These are phyloP conservation scores for Amazonetta brasiliensis DNA, from an alignment of 2,797 vertebrate genomes.

Conservation along the genomic window DNA sequence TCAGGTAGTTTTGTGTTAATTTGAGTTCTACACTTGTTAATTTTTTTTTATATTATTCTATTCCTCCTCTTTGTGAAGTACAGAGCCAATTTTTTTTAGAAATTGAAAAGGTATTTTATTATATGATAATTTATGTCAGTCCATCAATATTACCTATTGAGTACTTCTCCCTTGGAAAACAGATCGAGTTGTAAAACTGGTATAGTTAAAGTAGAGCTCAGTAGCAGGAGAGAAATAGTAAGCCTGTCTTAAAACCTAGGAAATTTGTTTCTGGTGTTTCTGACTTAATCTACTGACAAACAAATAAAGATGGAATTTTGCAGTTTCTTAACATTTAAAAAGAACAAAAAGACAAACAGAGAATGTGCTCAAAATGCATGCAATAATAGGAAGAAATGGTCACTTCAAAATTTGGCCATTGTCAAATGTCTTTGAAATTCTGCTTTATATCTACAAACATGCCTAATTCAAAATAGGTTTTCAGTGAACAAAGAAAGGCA, in stretches of 20 bases:
- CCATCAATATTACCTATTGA: neutral
- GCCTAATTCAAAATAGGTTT: neutral
- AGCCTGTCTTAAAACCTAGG: neutral
- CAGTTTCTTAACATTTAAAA: neutral
- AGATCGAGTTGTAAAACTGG: neutral
- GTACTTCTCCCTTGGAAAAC: neutral
- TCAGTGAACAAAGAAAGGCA: neutral
- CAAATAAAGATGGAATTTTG: neutral
- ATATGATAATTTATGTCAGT: neutral
- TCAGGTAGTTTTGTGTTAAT: neutral
- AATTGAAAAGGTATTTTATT: neutral
- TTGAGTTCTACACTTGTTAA: neutral
- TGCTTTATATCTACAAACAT: neutral
- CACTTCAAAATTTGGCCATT: neutral
- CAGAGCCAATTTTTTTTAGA: neutral
- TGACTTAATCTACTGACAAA: neutral
- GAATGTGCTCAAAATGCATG: neutral
- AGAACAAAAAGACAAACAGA: neutral
- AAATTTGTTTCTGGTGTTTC: neutral
- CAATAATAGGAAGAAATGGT: neutral
- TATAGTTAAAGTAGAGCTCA: neutral
- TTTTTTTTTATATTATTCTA: neutral
- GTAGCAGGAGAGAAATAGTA: neutral
- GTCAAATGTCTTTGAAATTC: neutral
- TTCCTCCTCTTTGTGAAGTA: neutral